A percentile compares a stretch with the other conserved stretches of the same genome.
Evolutionary conservation across 2,888 invertebrate species (phyloP).

Genomic region (Dicyrtomina minuta): DNA sequence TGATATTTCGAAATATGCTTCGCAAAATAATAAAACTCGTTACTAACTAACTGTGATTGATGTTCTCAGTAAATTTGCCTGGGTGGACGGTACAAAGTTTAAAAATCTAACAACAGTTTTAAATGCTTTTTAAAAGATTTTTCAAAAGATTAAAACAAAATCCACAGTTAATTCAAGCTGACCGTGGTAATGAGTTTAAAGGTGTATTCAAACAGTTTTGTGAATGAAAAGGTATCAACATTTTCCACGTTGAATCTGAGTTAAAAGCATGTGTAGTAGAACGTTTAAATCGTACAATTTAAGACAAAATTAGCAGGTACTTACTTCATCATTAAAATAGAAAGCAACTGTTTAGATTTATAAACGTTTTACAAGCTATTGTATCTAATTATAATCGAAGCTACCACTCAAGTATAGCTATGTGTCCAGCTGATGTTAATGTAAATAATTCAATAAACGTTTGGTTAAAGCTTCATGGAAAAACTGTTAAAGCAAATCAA

Average conservation of each 20-base stretch:
- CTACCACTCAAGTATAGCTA: conserved; percentile 30
- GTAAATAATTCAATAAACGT: conserved; percentile 32
- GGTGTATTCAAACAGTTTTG: conserved; percentile 20
- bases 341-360: conserved; percentile 22
- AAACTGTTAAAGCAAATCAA: conserved; percentile 6
- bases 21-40: conserved; percentile 29
- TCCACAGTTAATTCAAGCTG: background rate
- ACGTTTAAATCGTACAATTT: conserved; percentile 39
- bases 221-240: conserved; percentile 27
- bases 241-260: conserved; percentile 35
- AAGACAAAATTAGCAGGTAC: conserved; percentile 12
- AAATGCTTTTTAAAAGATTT: conserved; percentile 3
- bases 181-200: conserved; percentile 24
- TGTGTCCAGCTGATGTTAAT: too few species aligned
- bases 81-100: conserved; percentile 32
- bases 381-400: conserved; percentile 28
- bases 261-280: conserved; percentile 36
- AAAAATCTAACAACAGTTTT: conserved; percentile 14
- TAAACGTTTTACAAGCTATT: conserved; percentile 28
- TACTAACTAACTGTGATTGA: conserved; percentile 44
- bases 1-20: conserved; percentile 17
- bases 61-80: conserved; percentile 44
- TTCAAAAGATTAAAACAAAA: background rate
- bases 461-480: conserved; percentile 30
- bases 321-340: background rate